These are phyloP conservation scores for Baryphthengus martii DNA, from an alignment of 2,113 vertebrate species.

Conservation along the genomic window DNA sequence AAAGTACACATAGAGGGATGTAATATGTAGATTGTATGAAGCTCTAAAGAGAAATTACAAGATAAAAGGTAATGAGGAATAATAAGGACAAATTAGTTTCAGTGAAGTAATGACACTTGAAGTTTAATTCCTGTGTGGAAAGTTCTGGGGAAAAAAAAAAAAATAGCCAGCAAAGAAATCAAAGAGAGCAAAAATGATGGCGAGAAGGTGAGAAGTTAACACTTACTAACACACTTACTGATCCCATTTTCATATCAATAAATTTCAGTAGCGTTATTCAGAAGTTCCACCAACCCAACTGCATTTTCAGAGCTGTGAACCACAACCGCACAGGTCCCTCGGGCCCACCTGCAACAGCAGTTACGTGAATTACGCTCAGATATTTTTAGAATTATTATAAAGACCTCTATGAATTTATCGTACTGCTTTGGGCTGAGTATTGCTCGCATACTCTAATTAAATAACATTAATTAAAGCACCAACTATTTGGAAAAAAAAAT, in stretches of 20 bases:
- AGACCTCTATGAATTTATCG: neutral
- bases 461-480: neutral
- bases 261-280: neutral
- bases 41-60: conserved; percentile 60
- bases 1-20: conserved; percentile 35
- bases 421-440: neutral
- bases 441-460: neutral
- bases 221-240: neutral
- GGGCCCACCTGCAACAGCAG: neutral
- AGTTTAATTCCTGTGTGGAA: conserved; percentile 36
- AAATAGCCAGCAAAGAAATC: neutral
- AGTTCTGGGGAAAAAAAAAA: neutral
- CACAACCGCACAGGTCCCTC: neutral
- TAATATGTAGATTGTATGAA: conserved; percentile 51
- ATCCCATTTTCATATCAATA: neutral
- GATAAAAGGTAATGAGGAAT: conserved; percentile 67
- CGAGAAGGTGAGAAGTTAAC: neutral
- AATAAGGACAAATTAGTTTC: conserved; percentile 68
- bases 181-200: neutral
- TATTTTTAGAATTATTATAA: neutral
- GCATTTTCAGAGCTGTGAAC: neutral
- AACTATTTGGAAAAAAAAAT: neutral
- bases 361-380: neutral
- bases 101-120: conserved; percentile 48
- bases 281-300: neutral